Evolutionary conservation across 2,888 invertebrate species (phyloP), one percentile per base, ranked within the genome.

Genomic region (Blomia tropicalis): DNA sequence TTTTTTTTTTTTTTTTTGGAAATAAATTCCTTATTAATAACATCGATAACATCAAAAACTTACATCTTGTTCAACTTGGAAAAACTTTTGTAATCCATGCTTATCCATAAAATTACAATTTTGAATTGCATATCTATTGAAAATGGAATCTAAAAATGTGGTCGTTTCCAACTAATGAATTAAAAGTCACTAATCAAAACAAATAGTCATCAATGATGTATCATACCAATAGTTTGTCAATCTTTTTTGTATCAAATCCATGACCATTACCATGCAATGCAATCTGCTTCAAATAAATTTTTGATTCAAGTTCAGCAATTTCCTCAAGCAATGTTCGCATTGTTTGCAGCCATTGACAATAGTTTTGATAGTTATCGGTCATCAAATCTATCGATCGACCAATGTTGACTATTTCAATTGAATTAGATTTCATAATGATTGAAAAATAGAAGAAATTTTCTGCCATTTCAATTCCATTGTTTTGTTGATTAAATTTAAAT

Each of bases 211-310:
- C n/a, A n/a, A n/a, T n/a, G n/a, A n/a, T n/a, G 36, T 36, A 36
- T 36, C 51, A 25, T 41, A 47, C 51, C 27, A 47, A 22, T 11
- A 47, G n/a, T n/a, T 47, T 47, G 51, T 47, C 51, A 47, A 47
- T 11, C 11, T 47, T n/a, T 19, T 27, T 27, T 14, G 14, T 17
- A 41, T 41, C 41, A 41, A 41, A n/a, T n/a, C n/a, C 41, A n/a
- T 47, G 7, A 27, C 27, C n/a, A n/a, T 47, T 47, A 14, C 7
- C 27, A 47, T 47, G 7, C 7, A 14, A 47, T 7, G 27, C 51
- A 47, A 47, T 47, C n/a, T 47, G 51, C 7, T 47, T 47, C 51
- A 47, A 27, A 27, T 47, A 27, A 25, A 47, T 47, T 47, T 47
- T 22, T 14, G 51, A 47, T 11, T 47, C 51, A 22, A 47, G 7